Base-by-base conservation (phyloP, 2,888 invertebrate genomes). In the Calameuta pallipes region DNA sequence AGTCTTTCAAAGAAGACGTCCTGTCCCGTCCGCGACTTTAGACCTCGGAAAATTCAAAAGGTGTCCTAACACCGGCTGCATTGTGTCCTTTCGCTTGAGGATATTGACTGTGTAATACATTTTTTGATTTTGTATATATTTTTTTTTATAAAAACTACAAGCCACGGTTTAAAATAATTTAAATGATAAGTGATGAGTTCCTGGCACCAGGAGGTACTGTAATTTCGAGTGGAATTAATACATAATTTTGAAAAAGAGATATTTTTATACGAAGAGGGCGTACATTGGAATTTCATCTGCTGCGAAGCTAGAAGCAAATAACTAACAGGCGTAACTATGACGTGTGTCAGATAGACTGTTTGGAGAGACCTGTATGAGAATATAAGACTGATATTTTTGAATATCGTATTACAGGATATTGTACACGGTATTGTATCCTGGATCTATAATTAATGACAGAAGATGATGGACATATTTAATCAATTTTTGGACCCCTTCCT, bases 401-500 rank as follows among this genome's bases (percentile, higher is more conserved):
- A 56, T 56, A 9, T 23, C 41, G 6, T 56, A 56, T 23, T 56
- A 1, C 9, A 56, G 56, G 2, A 9, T 15, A 56, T 23, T 56
- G 23, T 9, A 56, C 23, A 23, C 23, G 9, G 23, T 56, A 56
- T 56, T 56, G 9, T 56, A 56, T 23, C 15, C 56, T 56, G 9
- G 23, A 23, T 56, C 15, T 56, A 56, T 6, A 23, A 56, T 9
- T 2, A 56, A 23, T 9, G 6, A 56, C 2, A 23, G 9, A 68
- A 68, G 4, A 78, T 79, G 76, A 74, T 79, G 35, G 79, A 37
- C 6, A 15, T 69, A 33, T 69, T 79, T 37, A 76, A 37, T 34
- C 70, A 69, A 35, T n/a, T 79, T 15, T 15, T 69, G 41, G 70
- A 76, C 33, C 82, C 81, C 23, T 78, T 85, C 56, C 77, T 87